These are phyloP conservation scores for Trichechus manatus DNA, from an alignment of 2,113 vertebrate species.

Conservation along the genomic window DNA sequence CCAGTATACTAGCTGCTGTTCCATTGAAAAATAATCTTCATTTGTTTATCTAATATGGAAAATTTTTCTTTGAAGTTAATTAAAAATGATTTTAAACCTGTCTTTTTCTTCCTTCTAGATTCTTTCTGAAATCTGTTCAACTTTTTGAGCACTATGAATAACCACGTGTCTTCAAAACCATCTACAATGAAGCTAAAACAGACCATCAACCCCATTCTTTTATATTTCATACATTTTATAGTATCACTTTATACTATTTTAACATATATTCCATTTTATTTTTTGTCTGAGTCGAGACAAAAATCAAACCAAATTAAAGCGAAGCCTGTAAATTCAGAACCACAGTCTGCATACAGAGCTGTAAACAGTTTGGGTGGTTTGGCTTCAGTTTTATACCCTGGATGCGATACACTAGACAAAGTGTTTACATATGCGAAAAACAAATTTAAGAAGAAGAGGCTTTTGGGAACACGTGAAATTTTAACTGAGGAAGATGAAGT, in stretches of 20 bases:
- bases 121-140: slow-evolving; percentile 73
- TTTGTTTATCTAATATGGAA: background rate
- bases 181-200: slow-evolving; percentile 94
- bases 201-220: slow-evolving; percentile 93
- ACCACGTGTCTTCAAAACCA: slow-evolving; percentile 76
- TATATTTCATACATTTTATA: slow-evolving; percentile 92
- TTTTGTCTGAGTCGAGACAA: slow-evolving; percentile 92
- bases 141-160: slow-evolving; percentile 73
- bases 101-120: slow-evolving; percentile 81
- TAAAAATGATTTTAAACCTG: background rate
- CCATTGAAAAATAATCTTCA: background rate
- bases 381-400: slow-evolving; percentile 90
- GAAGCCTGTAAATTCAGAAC: slow-evolving; percentile 87
- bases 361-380: slow-evolving; percentile 90
- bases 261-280: slow-evolving; percentile 92
- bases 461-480: slow-evolving; percentile 95
- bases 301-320: slow-evolving; percentile 92
- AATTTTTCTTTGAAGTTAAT: background rate
- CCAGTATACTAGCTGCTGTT: background rate
- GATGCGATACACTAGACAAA: slow-evolving; percentile 94
- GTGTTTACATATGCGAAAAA: slow-evolving; percentile 91
- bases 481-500: slow-evolving; percentile 96
- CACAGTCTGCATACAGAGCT: slow-evolving; percentile 92
- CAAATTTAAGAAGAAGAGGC: slow-evolving; percentile 91
- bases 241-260: slow-evolving; percentile 92